A percentile compares a stretch with the other conserved stretches of the same genome.
phyloP scores from a whole-genome alignment of 2,113 vertebrate species.

The Elephas maximus region DNA sequence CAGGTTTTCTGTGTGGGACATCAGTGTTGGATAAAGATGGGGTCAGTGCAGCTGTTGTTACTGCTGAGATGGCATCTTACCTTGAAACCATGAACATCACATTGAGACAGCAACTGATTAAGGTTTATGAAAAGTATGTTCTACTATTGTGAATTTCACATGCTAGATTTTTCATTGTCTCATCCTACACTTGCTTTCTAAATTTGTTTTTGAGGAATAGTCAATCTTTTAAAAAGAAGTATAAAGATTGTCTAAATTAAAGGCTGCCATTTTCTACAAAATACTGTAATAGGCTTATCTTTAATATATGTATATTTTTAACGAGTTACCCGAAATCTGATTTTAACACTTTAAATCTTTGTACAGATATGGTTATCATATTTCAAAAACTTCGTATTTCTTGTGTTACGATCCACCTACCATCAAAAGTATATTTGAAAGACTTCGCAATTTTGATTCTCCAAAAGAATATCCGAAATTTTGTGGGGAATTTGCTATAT shows the following conservation, averaged over 20 bases:
- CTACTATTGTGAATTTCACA: fast-evolving
- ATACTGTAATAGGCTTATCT: conserved; percentile 17
- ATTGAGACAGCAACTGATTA: conserved; percentile 91
- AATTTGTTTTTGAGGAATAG: conserved; percentile 43
- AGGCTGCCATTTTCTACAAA: conserved; percentile 33
- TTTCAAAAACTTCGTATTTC: conserved; percentile 96
- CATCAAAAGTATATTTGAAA: conserved; percentile 94
- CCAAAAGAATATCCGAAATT: conserved; percentile 90
- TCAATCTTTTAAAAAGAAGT: conserved; percentile 10
- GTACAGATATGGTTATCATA: conserved; percentile 95
- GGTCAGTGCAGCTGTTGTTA: conserved; percentile 95
- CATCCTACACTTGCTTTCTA: conserved; percentile 20
- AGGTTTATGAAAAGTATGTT: conserved; percentile 94
- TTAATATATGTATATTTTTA: conserved; percentile 17
- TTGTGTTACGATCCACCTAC: conserved; percentile 94
- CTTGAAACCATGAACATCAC: conserved; percentile 90
- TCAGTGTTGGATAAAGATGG: conserved; percentile 96
- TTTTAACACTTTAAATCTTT: conserved; percentile 73
- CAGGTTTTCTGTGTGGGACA: conserved; percentile 96
- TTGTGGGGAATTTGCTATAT: conserved; percentile 91
- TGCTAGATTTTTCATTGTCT: fast-evolving
- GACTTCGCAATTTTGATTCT: conserved; percentile 91
- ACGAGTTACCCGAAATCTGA: conserved; percentile 54
- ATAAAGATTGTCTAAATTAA: conserved; percentile 55
- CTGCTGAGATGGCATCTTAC: conserved; percentile 95